phyloP scores from a whole-genome alignment of 2,888 invertebrate genomes.

The Suillia variegata region DNA sequence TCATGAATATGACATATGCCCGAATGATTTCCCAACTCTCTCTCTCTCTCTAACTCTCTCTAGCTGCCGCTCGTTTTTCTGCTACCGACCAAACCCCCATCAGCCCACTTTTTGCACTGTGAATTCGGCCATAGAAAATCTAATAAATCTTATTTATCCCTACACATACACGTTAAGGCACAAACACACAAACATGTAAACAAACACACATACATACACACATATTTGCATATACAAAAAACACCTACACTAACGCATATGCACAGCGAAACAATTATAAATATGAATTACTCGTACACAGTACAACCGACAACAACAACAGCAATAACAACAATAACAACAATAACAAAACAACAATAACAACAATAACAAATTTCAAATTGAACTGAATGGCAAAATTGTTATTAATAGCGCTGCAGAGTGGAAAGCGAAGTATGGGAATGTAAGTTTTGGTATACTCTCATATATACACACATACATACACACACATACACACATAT shows the following conservation, averaged over 20 bases:
- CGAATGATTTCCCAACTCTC: constrained; percentile 7
- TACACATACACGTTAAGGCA: neutral
- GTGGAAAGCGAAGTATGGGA: too few relatives aligned
- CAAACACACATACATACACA: neutral
- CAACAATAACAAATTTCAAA: too few relatives aligned
- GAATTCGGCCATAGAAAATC: constrained; percentile 4
- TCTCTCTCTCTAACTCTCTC: too few relatives aligned
- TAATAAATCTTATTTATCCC: constrained; percentile 17
- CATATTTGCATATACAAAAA: neutral
- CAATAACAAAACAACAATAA: too few relatives aligned
- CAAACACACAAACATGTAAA: neutral
- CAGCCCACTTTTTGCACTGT: neutral
- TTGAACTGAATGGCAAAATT: too few relatives aligned
- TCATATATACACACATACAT: too few relatives aligned
- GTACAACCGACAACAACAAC: too few relatives aligned
- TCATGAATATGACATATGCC: constrained; percentile 23
- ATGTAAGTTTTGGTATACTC: too few relatives aligned
- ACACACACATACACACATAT: too few relatives aligned
- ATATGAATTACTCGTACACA: constrained; percentile 5
- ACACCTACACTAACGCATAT: neutral
- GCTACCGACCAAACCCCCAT: neutral
- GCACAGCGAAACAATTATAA: constrained; percentile 5
- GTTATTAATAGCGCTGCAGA: too few relatives aligned
- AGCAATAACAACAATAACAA: too few relatives aligned
- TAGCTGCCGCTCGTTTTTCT: neutral